These are phyloP conservation scores for Magallana gigas DNA, from an alignment of 1,140 invertebrate species.

Conservation along the genomic window DNA sequence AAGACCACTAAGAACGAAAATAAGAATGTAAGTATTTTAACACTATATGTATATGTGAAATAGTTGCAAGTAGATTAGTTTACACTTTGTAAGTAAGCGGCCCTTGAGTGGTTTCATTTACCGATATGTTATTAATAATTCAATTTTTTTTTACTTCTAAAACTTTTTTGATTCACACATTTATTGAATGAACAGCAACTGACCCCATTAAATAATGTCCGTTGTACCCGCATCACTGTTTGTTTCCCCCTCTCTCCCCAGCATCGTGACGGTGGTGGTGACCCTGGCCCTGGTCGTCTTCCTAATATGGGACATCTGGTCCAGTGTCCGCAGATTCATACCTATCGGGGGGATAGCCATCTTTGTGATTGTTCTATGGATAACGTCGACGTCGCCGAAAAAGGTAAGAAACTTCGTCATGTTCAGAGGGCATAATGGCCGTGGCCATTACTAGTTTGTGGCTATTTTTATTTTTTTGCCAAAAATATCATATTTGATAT, in stretches of 20 bases:
- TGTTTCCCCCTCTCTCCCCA: background rate
- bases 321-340: conserved; percentile 38
- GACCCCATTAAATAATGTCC: background rate
- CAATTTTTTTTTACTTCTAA: too few species aligned
- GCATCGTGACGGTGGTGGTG: conserved; percentile 35
- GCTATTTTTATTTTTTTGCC: too few species aligned
- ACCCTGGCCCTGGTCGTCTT: conserved; percentile 38
- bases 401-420: conserved; percentile 35
- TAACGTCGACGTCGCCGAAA: conserved; percentile 47
- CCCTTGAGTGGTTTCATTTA: too few species aligned
- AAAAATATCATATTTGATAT: background rate
- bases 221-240: background rate
- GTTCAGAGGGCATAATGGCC: background rate
- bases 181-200: background rate
- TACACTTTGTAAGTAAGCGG: too few species aligned
- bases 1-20: background rate
- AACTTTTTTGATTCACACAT: background rate
- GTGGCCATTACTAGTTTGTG: too few species aligned
- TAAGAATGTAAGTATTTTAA: background rate
- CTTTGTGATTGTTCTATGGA: conserved; percentile 38
- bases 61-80: too few species aligned
- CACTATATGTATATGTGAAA: too few species aligned
- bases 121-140: too few species aligned
- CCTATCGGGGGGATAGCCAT: conserved; percentile 46
- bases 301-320: conserved; percentile 29